A percentile compares a stretch with the other conserved stretches of the same genome.
phyloP scores from a whole-genome alignment of 2,797 vertebrate species.

The Semotilus atromaculatus region DNA sequence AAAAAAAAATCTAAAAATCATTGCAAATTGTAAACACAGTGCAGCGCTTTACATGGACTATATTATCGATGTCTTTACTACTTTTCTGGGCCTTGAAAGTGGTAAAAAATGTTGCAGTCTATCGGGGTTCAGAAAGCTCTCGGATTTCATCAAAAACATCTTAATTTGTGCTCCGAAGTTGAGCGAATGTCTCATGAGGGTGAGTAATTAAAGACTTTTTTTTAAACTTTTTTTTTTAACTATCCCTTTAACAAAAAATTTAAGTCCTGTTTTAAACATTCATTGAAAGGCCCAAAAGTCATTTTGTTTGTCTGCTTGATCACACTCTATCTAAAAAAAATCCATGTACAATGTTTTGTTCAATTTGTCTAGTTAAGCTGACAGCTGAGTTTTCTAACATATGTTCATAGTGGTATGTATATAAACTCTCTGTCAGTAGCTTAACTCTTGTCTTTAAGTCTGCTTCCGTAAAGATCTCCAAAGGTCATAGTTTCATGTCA shows the following conservation, averaged over 20 bases:
- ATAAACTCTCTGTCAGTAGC: slow-evolving; percentile 32
- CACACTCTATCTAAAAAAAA: background rate
- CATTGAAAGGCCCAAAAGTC: background rate
- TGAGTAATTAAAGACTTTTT: no score
- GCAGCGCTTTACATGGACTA: no score
- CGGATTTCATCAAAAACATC: no score
- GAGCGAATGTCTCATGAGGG: no score
- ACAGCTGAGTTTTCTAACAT: slow-evolving; percentile 22
- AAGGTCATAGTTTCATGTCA: slow-evolving; percentile 41
- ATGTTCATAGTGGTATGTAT: slow-evolving; percentile 29
- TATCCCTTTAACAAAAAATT: background rate
- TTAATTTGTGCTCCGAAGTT: no score
- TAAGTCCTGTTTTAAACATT: background rate
- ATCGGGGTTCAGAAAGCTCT: no score
- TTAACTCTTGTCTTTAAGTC: slow-evolving; percentile 31
- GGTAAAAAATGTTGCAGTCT: no score
- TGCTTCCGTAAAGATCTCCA: slow-evolving; percentile 50
- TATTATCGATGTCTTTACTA: no score
- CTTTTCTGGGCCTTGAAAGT: no score
- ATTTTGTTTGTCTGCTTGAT: background rate
- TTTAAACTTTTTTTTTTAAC: no score
- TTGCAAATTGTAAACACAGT: no score
- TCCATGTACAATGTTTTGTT: background rate
- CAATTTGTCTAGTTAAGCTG: slow-evolving; percentile 1
- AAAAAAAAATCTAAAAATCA: background rate